Evolutionary conservation across 2,797 vertebrate genomes (phyloP), one percentile per base, ranked within the genome.

Genomic region (Thaleichthys pacificus): DNA sequence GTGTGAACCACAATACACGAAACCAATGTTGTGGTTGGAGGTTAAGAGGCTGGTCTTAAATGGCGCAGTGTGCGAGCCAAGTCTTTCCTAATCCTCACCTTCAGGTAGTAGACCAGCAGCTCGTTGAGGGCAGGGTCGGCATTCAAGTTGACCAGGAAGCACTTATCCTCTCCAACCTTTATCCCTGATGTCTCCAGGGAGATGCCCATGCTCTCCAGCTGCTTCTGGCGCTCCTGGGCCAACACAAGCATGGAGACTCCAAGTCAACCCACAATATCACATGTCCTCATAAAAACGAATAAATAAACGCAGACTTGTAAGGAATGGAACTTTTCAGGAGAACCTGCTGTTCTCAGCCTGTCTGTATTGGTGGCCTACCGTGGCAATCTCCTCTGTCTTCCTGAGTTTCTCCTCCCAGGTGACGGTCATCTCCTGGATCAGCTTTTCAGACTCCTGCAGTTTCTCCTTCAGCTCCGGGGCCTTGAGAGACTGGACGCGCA

Each of bases 391-490:
- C 91, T 99, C 98, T 0, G 97, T 99, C 91, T 99, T 99, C 74
- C 96, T 93, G 61, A 99, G 91, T 77, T 99, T 99, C 89, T 99
- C 95, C 89, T 99, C 98, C 98, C 97, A 99, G 12, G 95, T 99
- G 76, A 99, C 94, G 0, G 97, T 99, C 85, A 99, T 92, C 71
- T 99, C 97, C 89, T 94, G 94, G 82, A 99, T 98, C 80, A 99
- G 93, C 78, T 99, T 99, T 89, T 99, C 98, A 0, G 97, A 98
- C 86, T 99, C 98, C 70, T 99, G 95, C 9, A 99, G 92, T 84
- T 97, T 99, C 87, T 99, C 98, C 80, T 98, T 95, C 80, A 99
- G 91, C 87, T 99, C 98, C 1, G 98, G 98, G 69, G 97, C 96
- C 84, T 99, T 99, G 94, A 99, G 86, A 75, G 97, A 96, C 98